Base-by-base conservation (phyloP, 2,888 invertebrate species). In the Odontothrips loti region DNA sequence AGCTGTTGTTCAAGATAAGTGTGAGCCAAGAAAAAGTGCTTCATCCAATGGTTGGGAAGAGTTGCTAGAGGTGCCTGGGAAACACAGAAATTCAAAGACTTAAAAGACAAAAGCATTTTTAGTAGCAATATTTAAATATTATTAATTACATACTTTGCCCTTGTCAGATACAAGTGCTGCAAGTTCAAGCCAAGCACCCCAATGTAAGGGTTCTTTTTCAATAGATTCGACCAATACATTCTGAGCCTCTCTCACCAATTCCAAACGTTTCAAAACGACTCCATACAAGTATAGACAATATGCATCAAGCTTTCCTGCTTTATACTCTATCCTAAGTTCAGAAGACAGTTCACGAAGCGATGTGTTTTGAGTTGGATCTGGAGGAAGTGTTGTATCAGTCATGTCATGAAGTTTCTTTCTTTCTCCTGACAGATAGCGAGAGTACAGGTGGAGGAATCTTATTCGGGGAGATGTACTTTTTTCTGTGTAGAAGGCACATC, bases 181-280 rank as follows among this genome's bases (percentile, higher is more conserved):
- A 20, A 99, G 88, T 87, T 98, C 98, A 58, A 96, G 90, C 96
- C 99, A 99, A 0, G 98, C 95, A 78, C 96, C 94, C 99, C 99
- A 99, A 82, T 97, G 91, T 85, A 95, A 92, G 0, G 97, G 97
- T 81, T 93, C 92, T 78, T 91, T 89, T 82, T 92, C 91, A 17
- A 96, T 91, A 0, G 97, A 91, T 85, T 95, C 93, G 29, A 94
- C 90, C 78, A 99, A 90, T 80, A 94, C 91, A 84, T 94, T 92
- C 43, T 93, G 91, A 0, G 98, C 97, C 85, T 94, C 92, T 83
- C 90, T 91, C 80, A 92, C 89, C 20, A 98, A 89, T 85, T 97
- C 95, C 81, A 98, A 87, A 86, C 96, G 95, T 85, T 96, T 95
- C 80, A 98, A 88, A 1, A 98, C 93, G 9, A 98, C 92, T 20